Evolutionary conservation across 2,888 invertebrate species (phyloP).

Genomic region (Erebia palarica): DNA sequence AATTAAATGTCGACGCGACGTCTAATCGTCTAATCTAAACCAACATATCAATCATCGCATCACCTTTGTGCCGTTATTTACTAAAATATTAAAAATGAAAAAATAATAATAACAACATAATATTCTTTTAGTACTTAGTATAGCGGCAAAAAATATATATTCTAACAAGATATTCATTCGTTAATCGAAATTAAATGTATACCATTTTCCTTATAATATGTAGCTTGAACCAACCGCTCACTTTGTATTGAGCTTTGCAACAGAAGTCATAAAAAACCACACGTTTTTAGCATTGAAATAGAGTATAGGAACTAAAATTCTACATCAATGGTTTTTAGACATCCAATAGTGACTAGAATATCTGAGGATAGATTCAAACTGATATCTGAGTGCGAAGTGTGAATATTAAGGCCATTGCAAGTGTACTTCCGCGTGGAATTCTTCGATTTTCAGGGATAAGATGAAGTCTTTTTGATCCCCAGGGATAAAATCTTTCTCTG

Average conservation of each 20-base stretch:
- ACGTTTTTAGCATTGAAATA: too few relatives aligned
- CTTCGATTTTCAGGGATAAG: too few relatives aligned
- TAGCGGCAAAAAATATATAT: neutral
- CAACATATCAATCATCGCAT: too few relatives aligned
- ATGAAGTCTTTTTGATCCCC: too few relatives aligned
- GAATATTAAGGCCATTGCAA: neutral
- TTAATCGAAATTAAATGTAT: conserved; percentile 1
- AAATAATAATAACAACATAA: too few relatives aligned
- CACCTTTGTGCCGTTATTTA: too few relatives aligned
- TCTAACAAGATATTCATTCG: conserved; percentile 1
- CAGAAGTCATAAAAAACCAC: neutral
- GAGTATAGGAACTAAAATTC: too few relatives aligned
- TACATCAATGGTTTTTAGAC: too few relatives aligned
- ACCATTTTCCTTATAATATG: neutral
- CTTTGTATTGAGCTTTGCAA: neutral
- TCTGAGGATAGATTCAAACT: neutral
- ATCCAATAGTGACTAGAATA: neutral
- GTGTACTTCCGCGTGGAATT: neutral
- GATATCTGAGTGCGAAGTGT: neutral
- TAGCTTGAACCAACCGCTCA: neutral
- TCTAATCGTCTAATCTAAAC: too few relatives aligned
- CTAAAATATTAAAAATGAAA: too few relatives aligned
- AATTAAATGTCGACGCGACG: too few relatives aligned
- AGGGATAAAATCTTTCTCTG: too few relatives aligned
- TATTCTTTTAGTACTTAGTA: neutral